These are phyloP conservation scores for Halictus quadricinctus DNA, from an alignment of 2,888 invertebrate genomes.

Conservation along the genomic window DNA sequence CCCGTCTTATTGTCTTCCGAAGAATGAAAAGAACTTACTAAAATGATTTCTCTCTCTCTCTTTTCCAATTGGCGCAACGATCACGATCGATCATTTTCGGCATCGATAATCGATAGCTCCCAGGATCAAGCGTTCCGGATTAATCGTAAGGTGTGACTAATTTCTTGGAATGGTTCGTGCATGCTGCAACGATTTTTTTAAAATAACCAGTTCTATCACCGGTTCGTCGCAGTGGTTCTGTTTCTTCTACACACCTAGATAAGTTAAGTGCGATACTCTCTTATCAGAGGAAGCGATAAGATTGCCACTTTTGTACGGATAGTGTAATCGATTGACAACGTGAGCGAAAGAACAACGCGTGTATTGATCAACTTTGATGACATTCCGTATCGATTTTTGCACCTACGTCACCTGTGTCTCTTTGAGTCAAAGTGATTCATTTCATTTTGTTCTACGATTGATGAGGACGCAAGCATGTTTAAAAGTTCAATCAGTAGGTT, in stretches of 20 bases:
- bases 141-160: not conserved
- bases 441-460: not conserved
- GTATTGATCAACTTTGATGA: not conserved
- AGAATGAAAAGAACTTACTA: not conserved
- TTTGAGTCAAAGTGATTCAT: not conserved
- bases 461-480: too few species aligned
- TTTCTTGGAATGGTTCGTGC: not conserved
- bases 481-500: too few species aligned
- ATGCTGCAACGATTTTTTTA: not conserved
- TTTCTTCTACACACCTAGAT: not conserved
- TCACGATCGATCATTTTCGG: not conserved
- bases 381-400: not conserved
- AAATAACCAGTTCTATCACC: not conserved
- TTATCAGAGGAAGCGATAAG: constrained; percentile 17
- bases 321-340: not conserved
- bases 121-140: not conserved
- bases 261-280: not conserved
- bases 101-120: not conserved
- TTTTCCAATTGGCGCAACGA: not conserved
- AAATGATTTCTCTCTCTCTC: not conserved
- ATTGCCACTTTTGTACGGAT: not conserved
- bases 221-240: not conserved
- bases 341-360: not conserved
- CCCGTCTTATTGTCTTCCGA: not conserved
- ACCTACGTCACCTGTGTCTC: too few species aligned